Evolutionary conservation across 92 coral and sea anemone species (phyloP).

Genomic region (Epizoanthus ramosus): DNA sequence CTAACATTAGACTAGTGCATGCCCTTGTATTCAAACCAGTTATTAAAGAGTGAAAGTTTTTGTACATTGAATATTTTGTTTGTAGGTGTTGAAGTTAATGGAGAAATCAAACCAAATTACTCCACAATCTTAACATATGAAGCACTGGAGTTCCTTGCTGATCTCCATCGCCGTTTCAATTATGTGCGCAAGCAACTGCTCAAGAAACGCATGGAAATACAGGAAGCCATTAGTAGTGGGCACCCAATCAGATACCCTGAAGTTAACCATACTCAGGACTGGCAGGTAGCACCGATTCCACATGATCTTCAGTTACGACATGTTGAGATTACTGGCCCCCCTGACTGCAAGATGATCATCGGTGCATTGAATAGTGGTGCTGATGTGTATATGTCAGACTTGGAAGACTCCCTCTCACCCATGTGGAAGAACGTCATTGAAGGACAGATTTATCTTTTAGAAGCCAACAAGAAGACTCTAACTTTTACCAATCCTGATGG

Average conservation of each 20-base stretch:
- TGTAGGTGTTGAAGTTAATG: conserved; percentile 85
- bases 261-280: conserved; percentile 78
- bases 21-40: no score
- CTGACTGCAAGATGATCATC: conserved; percentile 95
- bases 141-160: conserved; percentile 93
- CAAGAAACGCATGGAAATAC: conserved; percentile 82
- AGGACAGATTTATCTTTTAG: conserved; percentile 90
- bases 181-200: conserved; percentile 87
- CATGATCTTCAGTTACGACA: conserved; percentile 95
- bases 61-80: not conserved
- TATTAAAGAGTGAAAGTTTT: no score
- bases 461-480: conserved; percentile 86
- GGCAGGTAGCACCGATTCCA: conserved; percentile 97
- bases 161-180: conserved; percentile 95
- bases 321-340: conserved; percentile 98
- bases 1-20: no score
- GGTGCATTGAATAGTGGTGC: conserved; percentile 99
- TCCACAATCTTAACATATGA: conserved; percentile 73
- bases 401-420: conserved; percentile 95
- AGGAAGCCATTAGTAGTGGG: conserved; percentile 77
- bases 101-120: conserved; percentile 79
- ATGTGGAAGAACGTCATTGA: conserved; percentile 93
- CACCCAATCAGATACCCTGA: conserved; percentile 74
- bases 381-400: conserved; percentile 97
- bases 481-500: conserved; percentile 90